Conservation (phyloP, 2,888 invertebrate genomes). For the Ormyrus pomaceus region DNA sequence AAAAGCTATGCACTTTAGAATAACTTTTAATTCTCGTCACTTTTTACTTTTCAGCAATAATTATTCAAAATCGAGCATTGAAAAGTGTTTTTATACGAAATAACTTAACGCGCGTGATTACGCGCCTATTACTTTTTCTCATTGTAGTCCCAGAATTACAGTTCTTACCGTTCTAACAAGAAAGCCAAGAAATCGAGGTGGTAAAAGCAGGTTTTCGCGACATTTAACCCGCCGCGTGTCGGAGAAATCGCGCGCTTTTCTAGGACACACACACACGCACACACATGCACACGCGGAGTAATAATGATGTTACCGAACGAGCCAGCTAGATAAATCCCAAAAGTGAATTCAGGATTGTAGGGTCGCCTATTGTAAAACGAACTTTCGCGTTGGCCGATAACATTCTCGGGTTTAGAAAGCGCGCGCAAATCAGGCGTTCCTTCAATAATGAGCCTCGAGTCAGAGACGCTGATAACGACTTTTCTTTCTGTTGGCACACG, state of each 20-base stretch:
- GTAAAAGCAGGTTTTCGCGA: constrained; percentile 49
- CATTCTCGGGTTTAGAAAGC: constrained; percentile 54
- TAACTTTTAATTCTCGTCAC: too few species aligned
- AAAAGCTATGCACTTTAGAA: too few species aligned
- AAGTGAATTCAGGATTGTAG: constrained; percentile 31
- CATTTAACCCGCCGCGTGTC: constrained; percentile 42
- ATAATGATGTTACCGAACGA: constrained; percentile 29
- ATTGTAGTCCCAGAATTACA: background rate
- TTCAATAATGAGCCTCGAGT: constrained; percentile 11
- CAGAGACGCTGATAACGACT: too few species aligned
- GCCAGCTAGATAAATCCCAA: constrained; percentile 21
- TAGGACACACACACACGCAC: constrained; percentile 39
- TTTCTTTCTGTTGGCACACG: too few species aligned
- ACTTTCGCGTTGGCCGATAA: constrained; percentile 51
- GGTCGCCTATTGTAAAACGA: constrained; percentile 29
- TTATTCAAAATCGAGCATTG: too few species aligned
- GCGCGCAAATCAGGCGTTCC: background rate
- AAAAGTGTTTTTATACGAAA: too few species aligned
- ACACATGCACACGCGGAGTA: background rate
- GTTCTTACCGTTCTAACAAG: background rate
- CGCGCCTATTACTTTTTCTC: background rate
- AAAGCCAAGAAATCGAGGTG: constrained; percentile 30
- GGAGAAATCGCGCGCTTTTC: constrained; percentile 52
- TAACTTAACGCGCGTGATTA: background rate
- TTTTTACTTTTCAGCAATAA: too few species aligned